Evolutionary conservation across 1,140 invertebrate genomes (phyloP), one percentile per base, ranked within the genome.

Genomic region (Rhyzopertha dominica): DNA sequence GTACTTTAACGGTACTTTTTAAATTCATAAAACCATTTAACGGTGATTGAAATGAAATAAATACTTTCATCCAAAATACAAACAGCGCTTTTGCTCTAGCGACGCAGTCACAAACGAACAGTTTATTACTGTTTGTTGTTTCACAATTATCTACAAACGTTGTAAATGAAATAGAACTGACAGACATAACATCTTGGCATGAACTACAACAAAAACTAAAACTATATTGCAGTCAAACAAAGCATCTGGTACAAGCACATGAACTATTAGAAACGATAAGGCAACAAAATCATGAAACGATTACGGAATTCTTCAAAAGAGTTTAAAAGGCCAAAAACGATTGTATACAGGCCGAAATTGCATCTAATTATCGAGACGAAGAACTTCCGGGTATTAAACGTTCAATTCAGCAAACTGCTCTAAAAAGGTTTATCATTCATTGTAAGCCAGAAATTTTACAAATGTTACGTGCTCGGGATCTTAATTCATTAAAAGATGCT

Each of bases 1-100:
- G n/a, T n/a, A n/a, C 42, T 2, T 18, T 43, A 24, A 18, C 20
- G 2, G n/a, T 43, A 35, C 36, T 43, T 10, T 43, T 43, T 17
- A 43, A 43, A 43, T 43, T 43, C n/a, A 43, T 35, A 25, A 43
- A 36, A 19, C 31, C 30, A 17, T 35, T 35, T 17, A 43, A 35
- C 18, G 42, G 22, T 5, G 13, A 37, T 23, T 2, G 35, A 3
- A 19, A 4, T 5, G 37, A 40, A 26, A 16, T 40, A 2, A 26
- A 12, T 1, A n/a, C n/a, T n/a, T n/a, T n/a, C n/a, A n/a, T n/a
- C n/a, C n/a, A n/a, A n/a, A n/a, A n/a, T n/a, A n/a, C n/a, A n/a
- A n/a, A n/a, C n/a, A n/a, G n/a, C n/a, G n/a, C n/a, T n/a, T n/a
- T n/a, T n/a, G n/a, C n/a, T 4, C 13, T 36, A 16, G 31, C 31